phyloP scores from a whole-genome alignment of 2,113 vertebrate genomes.

The Jacana jacana region DNA sequence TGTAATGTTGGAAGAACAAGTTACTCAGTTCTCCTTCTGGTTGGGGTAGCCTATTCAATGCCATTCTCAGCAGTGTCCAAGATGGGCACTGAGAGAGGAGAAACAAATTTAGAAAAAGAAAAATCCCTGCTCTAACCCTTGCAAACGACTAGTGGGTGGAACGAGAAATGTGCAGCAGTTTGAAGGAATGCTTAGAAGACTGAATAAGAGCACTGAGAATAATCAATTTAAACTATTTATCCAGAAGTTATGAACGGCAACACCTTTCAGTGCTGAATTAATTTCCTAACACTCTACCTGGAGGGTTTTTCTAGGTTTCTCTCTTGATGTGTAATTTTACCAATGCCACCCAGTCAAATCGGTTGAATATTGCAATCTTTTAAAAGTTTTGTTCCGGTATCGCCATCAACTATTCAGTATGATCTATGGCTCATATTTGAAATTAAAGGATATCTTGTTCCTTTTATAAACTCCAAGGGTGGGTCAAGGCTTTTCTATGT shows the following conservation, averaged over 20 bases:
- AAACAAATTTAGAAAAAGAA: background rate
- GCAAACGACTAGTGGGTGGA: background rate
- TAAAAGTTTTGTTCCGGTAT: background rate
- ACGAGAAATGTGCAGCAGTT: background rate
- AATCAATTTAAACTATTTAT: background rate
- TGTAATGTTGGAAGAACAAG: background rate
- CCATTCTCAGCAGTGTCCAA: background rate
- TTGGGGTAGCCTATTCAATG: background rate
- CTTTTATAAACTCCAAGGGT: background rate
- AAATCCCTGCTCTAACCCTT: background rate
- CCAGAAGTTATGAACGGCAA: background rate
- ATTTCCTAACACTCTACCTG: background rate
- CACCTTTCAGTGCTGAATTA: background rate
- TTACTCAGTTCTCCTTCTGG: background rate
- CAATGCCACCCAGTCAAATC: background rate
- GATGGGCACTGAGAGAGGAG: background rate
- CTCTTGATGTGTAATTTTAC: background rate
- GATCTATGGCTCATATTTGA: background rate
- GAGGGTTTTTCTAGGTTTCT: background rate
- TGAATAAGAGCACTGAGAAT: background rate
- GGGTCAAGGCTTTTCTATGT: background rate
- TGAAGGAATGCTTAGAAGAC: background rate
- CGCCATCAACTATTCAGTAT: background rate
- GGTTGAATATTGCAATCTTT: background rate
- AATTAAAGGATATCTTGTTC: background rate